phyloP scores from a whole-genome alignment of 2,888 invertebrate genomes.

The Chouioia cunea region DNA sequence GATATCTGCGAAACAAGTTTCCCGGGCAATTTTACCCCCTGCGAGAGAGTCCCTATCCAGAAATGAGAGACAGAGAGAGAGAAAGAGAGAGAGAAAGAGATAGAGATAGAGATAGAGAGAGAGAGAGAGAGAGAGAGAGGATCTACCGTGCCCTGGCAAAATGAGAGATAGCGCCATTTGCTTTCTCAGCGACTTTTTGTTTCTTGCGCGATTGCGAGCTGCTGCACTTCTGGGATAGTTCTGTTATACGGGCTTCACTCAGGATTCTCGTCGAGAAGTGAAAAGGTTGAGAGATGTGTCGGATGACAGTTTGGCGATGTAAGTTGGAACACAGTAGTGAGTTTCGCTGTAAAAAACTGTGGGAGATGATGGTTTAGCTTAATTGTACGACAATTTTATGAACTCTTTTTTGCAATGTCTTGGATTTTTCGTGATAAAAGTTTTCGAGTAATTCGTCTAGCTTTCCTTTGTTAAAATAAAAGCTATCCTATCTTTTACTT shows the following conservation, averaged over 20 bases:
- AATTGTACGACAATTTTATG: too few relatives aligned
- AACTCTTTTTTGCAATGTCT: too few relatives aligned
- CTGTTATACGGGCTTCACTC: too few relatives aligned
- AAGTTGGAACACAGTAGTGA: neutral
- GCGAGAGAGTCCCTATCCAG: constrained; percentile 38
- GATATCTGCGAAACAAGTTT: constrained; percentile 64
- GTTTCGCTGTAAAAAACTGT: too few relatives aligned
- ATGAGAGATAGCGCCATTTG: neutral
- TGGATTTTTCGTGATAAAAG: too few relatives aligned
- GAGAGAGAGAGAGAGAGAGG: constrained; percentile 27
- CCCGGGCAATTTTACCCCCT: constrained; percentile 61
- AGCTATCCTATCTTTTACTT: too few relatives aligned
- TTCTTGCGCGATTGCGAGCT: neutral
- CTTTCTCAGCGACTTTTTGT: neutral
- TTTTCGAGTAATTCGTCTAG: too few relatives aligned
- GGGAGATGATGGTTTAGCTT: too few relatives aligned
- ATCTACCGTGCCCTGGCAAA: neutral
- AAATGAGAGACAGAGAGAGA: constrained; percentile 10
- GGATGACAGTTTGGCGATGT: too few relatives aligned
- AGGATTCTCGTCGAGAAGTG: too few relatives aligned
- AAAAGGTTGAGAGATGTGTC: too few relatives aligned
- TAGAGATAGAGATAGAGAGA: neutral
- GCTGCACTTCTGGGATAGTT: neutral
- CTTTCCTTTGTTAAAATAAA: too few relatives aligned
- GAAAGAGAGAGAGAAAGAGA: constrained; percentile 1